phyloP scores from a whole-genome alignment of 2,113 vertebrate genomes.

The Chaetura pelagica region DNA sequence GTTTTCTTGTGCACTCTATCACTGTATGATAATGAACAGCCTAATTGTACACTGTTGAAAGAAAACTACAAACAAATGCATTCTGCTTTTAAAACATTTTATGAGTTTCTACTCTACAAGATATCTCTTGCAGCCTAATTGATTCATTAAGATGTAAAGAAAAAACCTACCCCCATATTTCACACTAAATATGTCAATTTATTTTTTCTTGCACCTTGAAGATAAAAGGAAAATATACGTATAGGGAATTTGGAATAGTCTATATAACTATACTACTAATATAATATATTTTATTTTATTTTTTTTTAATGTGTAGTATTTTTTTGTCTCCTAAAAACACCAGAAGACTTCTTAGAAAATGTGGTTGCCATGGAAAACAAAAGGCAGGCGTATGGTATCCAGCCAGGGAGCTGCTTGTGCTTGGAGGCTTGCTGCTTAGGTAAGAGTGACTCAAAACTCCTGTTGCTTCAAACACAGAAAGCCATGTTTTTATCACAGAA shows the following conservation, averaged over 20 bases:
- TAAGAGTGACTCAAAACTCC: not conserved
- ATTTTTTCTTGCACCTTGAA: not conserved
- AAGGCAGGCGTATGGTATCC: not conserved
- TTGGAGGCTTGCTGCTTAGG: not conserved
- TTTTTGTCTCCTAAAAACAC: not conserved
- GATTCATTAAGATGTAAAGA: not conserved
- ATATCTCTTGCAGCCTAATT: not conserved
- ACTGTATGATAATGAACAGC: not conserved
- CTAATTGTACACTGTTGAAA: not conserved
- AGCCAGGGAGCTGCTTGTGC: not conserved
- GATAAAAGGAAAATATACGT: not conserved
- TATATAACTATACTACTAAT: not conserved
- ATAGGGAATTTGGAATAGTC: not conserved
- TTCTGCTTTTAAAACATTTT: not conserved
- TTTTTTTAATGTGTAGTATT: not conserved
- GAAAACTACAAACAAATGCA: not conserved
- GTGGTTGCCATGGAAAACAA: conserved; percentile 17
- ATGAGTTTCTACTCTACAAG: not conserved
- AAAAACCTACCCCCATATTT: not conserved
- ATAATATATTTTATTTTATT: no score
- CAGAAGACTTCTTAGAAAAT: not conserved
- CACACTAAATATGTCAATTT: not conserved
- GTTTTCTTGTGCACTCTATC: not conserved
- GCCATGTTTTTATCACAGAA: not conserved
- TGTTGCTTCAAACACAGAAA: not conserved